Evolutionary conservation across 2,888 invertebrate genomes (phyloP), one percentile per base, ranked within the genome.

Genomic region (Spodoptera picta): DNA sequence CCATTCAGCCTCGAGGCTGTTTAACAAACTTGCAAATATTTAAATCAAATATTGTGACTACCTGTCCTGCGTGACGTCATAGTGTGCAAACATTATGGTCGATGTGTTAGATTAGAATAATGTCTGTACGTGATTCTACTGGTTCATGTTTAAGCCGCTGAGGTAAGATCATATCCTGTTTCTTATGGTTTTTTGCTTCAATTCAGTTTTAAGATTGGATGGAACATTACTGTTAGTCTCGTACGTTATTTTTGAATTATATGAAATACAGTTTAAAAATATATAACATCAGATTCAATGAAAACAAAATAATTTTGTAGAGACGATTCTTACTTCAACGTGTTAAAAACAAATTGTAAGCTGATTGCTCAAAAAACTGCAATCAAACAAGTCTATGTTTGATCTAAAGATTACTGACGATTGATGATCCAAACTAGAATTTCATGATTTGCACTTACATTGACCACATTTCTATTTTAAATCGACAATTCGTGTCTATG

Each of bases 31-130:
- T 59, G 65, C 62, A 43, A 77, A 77, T 51, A 71, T 63, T 65
- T 59, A 62, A 66, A 67, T 64, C 65, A 76, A 78, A 78, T 78
- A 77, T 75, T 73, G 65, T 75, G 70, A 60, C 45, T 54, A 12
- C 42, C 53, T 19, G 51, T 54, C 24, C 24, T 24, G 27, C 11
- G 11, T 76, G 78, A 76, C 62, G 71, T 76, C 74, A 78, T 46
- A 48, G 19, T 59, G 10, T 50, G 61, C 55, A 76, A 62, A 65
- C 60, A 60, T 12, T n/a, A 58, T 63, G 56, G 45, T 43, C 49
- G 60, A 59, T 61, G 31, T 57, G 62, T 64, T 54, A 71, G 63
- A 67, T 70, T 73, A 65, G 46, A 67, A 57, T 67, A 48, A 71
- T 65, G 56, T 60, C 41, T 51, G 24, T 51, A 56, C 60, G 58